These are phyloP conservation scores for Salmo trutta DNA, from an alignment of 2,797 vertebrate species.

Conservation along the genomic window DNA sequence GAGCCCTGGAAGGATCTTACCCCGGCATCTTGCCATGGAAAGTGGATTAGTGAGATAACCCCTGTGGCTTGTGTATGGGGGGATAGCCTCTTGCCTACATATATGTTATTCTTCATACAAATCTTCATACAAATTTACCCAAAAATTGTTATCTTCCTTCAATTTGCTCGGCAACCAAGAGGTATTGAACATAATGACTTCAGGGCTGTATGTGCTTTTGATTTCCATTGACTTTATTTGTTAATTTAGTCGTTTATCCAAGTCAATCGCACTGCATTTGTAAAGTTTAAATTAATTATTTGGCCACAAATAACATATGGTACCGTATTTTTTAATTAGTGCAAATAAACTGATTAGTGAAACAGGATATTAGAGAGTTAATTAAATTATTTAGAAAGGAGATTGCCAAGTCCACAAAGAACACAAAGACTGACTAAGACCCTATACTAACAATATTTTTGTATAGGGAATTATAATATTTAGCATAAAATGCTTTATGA, in stretches of 20 bases:
- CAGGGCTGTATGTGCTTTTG: background rate
- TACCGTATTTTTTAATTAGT: background rate
- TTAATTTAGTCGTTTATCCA: background rate
- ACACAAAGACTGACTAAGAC: background rate
- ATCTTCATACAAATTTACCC: constrained; percentile 18
- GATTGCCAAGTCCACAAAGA: background rate
- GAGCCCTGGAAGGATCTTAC: background rate
- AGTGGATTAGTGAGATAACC: constrained; percentile 27
- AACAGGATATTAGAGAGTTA: background rate
- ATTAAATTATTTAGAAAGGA: background rate
- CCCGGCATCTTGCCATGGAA: background rate
- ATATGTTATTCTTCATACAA: constrained; percentile 21
- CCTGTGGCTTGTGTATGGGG: constrained; percentile 28
- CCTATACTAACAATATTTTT: background rate
- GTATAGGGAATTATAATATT: background rate
- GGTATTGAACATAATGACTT: background rate
- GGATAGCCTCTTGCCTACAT: background rate
- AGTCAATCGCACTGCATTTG: background rate
- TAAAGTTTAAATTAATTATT: background rate
- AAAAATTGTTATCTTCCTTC: background rate
- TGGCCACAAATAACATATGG: background rate
- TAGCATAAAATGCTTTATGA: background rate
- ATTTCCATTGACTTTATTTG: constrained; percentile 6
- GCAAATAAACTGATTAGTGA: background rate
- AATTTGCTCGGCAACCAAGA: constrained; percentile 20